These are phyloP conservation scores for Halcyon malimbica DNA, from an alignment of 2,113 vertebrate species.

Conservation along the genomic window DNA sequence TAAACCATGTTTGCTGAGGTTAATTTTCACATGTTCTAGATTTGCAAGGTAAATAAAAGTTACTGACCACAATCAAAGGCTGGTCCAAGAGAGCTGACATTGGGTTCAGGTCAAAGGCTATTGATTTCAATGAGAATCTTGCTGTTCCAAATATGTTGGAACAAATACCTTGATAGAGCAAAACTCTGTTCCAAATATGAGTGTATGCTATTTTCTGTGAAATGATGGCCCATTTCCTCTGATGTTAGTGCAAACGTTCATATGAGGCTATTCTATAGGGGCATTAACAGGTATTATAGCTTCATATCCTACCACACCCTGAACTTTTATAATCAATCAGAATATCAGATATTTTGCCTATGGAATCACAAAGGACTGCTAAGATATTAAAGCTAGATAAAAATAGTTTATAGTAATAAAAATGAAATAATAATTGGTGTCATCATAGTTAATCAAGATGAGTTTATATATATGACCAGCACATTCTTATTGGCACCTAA, in stretches of 20 bases:
- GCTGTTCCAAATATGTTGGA: neutral
- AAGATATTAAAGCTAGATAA: neutral
- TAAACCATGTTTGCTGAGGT: neutral
- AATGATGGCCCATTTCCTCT: neutral
- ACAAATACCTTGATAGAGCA: neutral
- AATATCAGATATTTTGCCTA: neutral
- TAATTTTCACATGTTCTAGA: neutral
- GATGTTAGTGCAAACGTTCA: neutral
- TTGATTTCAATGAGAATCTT: neutral
- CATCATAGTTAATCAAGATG: neutral
- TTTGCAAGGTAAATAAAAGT: neutral
- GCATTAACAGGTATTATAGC: neutral
- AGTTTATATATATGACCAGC: neutral
- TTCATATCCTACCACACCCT: neutral
- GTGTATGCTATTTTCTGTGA: neutral
- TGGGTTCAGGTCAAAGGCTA: neutral
- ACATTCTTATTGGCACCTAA: constrained; percentile 13
- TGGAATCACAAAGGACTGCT: neutral
- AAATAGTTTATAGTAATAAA: neutral
- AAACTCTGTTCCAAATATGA: neutral
- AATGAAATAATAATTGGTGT: neutral
- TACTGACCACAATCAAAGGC: neutral
- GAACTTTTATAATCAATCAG: neutral
- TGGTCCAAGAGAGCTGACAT: neutral
- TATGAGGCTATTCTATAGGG: neutral